These are phyloP conservation scores for Neoaliturus tenellus DNA, from an alignment of 2,888 invertebrate genomes.

Conservation along the genomic window DNA sequence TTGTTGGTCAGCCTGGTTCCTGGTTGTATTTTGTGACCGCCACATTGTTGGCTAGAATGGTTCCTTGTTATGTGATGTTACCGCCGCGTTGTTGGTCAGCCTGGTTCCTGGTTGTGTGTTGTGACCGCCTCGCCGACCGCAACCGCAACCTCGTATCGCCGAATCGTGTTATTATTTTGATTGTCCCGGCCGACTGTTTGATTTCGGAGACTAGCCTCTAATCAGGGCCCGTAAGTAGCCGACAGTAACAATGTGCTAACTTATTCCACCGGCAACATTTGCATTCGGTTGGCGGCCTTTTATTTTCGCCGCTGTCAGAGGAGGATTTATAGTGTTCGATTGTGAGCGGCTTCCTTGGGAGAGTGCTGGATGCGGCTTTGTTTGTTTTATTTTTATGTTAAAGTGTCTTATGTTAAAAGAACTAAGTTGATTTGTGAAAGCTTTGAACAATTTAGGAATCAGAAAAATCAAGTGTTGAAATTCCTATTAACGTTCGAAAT, in stretches of 20 bases:
- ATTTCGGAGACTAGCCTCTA: slow-evolving; percentile 43
- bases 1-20: no score
- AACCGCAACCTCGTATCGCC: slow-evolving; percentile 2
- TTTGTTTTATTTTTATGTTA: no score
- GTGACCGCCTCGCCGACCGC: not conserved
- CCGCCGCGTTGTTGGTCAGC: no score
- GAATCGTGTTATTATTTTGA: slow-evolving; percentile 40
- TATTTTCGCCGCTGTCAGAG: slow-evolving; percentile 33
- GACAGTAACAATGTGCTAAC: slow-evolving; percentile 43
- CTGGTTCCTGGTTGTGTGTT: not conserved
- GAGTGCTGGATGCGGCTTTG: no score
- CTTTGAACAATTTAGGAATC: no score
- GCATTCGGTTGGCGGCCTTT: slow-evolving; percentile 29
- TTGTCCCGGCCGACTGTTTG: slow-evolving; percentile 44
- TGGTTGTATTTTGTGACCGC: no score
- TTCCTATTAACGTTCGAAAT: no score
- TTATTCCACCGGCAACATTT: slow-evolving; percentile 32
- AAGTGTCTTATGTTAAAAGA: no score
- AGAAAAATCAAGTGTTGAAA: no score
- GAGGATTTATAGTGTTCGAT: slow-evolving; percentile 18
- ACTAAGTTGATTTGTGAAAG: no score
- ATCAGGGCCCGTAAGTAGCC: slow-evolving; percentile 32
- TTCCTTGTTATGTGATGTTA: no score
- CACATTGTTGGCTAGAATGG: no score
- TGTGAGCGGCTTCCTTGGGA: not conserved